Conservation (phyloP, 1,140 invertebrate genomes). For the Sminthurides bifidus region DNA sequence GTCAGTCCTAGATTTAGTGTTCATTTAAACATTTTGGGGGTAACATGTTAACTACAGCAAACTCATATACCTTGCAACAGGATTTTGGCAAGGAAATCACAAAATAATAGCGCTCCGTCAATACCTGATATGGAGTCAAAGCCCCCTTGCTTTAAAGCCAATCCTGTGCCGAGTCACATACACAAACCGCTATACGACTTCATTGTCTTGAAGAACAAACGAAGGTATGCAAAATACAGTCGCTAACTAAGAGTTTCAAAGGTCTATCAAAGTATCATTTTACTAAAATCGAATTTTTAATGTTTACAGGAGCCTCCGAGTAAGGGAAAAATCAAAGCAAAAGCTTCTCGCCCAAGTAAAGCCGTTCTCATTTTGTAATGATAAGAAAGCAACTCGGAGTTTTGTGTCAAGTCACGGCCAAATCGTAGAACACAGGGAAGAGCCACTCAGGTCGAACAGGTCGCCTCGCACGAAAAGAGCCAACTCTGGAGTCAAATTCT, state of each 20-base stretch:
- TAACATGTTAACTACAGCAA: background rate
- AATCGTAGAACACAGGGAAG: too few species aligned
- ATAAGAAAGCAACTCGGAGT: too few species aligned
- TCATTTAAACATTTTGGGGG: background rate
- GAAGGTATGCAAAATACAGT: conserved; percentile 11
- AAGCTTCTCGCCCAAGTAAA: conserved; percentile 28
- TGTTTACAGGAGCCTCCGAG: conserved; percentile 19
- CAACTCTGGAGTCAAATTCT: too few species aligned
- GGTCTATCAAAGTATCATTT: background rate
- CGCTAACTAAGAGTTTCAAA: background rate
- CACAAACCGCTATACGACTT: conserved; percentile 24
- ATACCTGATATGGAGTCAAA: conserved; percentile 8
- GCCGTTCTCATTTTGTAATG: conserved; percentile 27
- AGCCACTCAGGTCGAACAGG: too few species aligned
- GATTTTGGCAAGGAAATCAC: conserved; percentile 12
- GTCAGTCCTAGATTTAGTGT: background rate
- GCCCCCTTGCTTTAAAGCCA: conserved; percentile 8
- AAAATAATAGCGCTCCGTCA: conserved; percentile 21
- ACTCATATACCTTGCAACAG: conserved; percentile 1
- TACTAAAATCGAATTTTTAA: background rate
- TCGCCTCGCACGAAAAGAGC: too few species aligned
- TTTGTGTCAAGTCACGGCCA: too few species aligned
- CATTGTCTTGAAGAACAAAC: conserved; percentile 29
- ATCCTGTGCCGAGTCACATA: conserved; percentile 28
- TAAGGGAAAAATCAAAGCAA: conserved; percentile 27